Conservation (phyloP, 2,797 vertebrate species). For the Pipistrellus pipistrellus region DNA sequence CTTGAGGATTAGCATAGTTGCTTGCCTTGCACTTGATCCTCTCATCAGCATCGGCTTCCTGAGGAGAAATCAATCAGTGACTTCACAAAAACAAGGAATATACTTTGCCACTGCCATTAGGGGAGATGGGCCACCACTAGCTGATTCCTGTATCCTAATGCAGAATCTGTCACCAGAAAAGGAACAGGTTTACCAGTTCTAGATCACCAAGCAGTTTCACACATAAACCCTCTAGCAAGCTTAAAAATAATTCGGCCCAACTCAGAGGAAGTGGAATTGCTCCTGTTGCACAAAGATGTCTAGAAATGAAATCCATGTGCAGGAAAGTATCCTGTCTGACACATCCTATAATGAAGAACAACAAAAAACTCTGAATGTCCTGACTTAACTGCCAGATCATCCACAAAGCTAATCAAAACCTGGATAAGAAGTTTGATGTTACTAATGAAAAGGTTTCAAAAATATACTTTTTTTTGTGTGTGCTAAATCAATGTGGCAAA, state of each 20-base stretch:
- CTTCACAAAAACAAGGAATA: background rate
- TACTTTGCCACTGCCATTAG: background rate
- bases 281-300: conserved; percentile 75
- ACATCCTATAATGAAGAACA: conserved; percentile 76
- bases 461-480: conserved; percentile 76
- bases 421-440: conserved; percentile 87
- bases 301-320: conserved; percentile 61
- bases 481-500: conserved; percentile 81
- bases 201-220: conserved; percentile 63
- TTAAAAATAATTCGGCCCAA: conserved; percentile 69
- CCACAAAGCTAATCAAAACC: conserved; percentile 86
- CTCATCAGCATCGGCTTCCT: background rate
- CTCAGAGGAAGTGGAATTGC: conserved; percentile 80
- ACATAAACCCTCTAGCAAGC: conserved; percentile 71
- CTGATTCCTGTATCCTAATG: background rate
- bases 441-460: conserved; percentile 86
- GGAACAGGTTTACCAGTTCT: conserved; percentile 75
- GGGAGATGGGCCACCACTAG: background rate
- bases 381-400: conserved; percentile 89
- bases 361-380: conserved; percentile 80
- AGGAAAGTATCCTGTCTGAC: conserved; percentile 78
- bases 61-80: background rate
- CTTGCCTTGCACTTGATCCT: background rate
- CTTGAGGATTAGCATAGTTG: background rate
- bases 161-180: conserved; percentile 51